Conservation (phyloP, 2,888 invertebrate species). For the Apotomis capreana region DNA sequence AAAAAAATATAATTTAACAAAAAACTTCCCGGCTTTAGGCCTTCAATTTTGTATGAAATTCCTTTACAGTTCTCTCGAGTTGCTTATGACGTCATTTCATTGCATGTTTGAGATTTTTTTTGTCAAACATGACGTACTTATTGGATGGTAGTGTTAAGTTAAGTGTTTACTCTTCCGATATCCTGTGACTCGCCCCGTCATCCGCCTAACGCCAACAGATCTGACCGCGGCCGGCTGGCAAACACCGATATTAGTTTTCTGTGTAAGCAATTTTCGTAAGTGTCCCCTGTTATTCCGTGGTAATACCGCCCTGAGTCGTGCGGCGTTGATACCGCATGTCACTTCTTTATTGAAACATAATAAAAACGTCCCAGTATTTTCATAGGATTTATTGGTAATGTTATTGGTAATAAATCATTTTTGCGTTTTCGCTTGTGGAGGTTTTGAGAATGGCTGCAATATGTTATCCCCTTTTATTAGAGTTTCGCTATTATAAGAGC, state of each 20-base stretch:
- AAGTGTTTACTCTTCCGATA: neutral
- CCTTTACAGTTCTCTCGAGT: no score
- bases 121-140: no score
- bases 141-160: no score
- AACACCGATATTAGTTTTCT: conserved; percentile 83
- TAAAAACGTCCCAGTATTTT: conserved; percentile 50
- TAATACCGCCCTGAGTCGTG: conserved; percentile 64
- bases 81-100: no score
- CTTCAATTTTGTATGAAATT: no score
- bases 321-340: conserved; percentile 63
- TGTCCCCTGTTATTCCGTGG: conserved; percentile 76
- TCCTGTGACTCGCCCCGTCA: conserved; percentile 19
- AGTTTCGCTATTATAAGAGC: neutral
- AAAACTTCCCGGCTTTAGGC: no score
- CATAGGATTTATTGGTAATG: conserved; percentile 45
- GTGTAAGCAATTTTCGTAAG: conserved; percentile 82
- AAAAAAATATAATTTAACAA: no score
- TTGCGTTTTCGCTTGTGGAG: conserved; percentile 31
- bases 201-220: conserved; percentile 45
- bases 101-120: no score
- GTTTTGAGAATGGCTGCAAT: neutral
- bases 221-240: conserved; percentile 71
- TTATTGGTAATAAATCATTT: conserved; percentile 51
- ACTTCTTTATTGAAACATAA: conserved; percentile 71
- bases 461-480: neutral